phyloP scores from a whole-genome alignment of 2,888 invertebrate species.

The Lasius fuliginosus region DNA sequence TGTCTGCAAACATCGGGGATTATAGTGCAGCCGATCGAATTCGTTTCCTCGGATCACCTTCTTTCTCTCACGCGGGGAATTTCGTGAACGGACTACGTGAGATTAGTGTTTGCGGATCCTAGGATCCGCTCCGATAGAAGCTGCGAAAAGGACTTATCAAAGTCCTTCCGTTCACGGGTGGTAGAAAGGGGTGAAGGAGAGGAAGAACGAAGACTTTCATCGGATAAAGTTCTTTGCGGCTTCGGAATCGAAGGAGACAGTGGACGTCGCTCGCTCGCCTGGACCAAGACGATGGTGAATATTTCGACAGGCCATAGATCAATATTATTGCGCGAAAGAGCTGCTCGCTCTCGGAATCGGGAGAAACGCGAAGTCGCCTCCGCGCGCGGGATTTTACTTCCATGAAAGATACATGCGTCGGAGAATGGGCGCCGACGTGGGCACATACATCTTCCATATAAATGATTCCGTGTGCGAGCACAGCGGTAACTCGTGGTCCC shows the following conservation, averaged over 20 bases:
- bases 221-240: slow-evolving; percentile 70
- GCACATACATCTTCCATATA: slow-evolving; percentile 39
- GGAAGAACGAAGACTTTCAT: slow-evolving; percentile 59
- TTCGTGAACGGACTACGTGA: slow-evolving; percentile 42
- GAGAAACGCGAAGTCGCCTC: slow-evolving; percentile 5
- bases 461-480: slow-evolving; percentile 27
- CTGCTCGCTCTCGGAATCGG: slow-evolving; percentile 5
- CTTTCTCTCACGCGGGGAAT: not conserved
- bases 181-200: slow-evolving; percentile 19
- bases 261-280: slow-evolving; percentile 41
- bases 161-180: slow-evolving; percentile 46
- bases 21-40: not conserved
- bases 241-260: slow-evolving; percentile 63
- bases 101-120: slow-evolving; percentile 57
- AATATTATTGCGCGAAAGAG: slow-evolving; percentile 41
- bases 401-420: slow-evolving; percentile 47
- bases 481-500: not conserved
- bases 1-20: slow-evolving; percentile 33
- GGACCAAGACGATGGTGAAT: slow-evolving; percentile 10
- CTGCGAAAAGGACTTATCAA: slow-evolving; percentile 62
- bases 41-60: not conserved
- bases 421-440: not conserved
- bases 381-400: not conserved
- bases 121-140: slow-evolving; percentile 20
- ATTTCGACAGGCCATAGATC: slow-evolving; percentile 45